phyloP scores from a whole-genome alignment of 2,113 vertebrate genomes.

The Poeciliopsis prolifica region DNA sequence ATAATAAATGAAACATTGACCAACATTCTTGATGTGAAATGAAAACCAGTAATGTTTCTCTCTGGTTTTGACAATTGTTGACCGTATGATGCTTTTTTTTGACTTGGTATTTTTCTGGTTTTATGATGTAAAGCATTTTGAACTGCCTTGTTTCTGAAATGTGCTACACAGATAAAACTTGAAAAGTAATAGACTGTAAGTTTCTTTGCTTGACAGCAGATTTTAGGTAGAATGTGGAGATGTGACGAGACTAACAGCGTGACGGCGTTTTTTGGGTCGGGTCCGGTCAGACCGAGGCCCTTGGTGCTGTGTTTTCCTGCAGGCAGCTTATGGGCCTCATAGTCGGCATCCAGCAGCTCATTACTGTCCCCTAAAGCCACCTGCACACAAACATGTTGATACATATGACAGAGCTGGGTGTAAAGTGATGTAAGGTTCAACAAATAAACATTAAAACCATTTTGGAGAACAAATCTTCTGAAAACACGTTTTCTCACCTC shows the following conservation, averaged over 20 bases:
- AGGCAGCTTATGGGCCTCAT: constrained; percentile 80
- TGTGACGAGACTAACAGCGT: constrained; percentile 79
- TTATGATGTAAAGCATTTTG: too few species aligned
- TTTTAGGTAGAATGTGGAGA: not conserved
- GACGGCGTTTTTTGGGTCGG: constrained; percentile 73
- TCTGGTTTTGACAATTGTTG: too few species aligned
- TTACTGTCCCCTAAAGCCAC: constrained; percentile 88
- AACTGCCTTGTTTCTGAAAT: too few species aligned
- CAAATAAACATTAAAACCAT: not conserved
- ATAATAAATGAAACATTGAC: too few species aligned
- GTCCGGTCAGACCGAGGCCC: constrained; percentile 87
- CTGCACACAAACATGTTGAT: constrained; percentile 64
- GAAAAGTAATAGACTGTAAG: not conserved
- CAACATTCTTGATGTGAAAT: too few species aligned
- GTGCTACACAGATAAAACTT: too few species aligned
- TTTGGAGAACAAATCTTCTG: not conserved
- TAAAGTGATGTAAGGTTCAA: not conserved
- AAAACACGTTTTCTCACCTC: constrained; percentile 80
- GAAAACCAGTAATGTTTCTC: too few species aligned
- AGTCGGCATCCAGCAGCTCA: constrained; percentile 84
- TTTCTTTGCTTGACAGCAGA: not conserved
- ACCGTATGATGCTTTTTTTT: too few species aligned
- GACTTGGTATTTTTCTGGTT: too few species aligned
- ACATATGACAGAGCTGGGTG: not conserved
- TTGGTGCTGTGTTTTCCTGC: constrained; percentile 88